Evolutionary conservation across 2,888 invertebrate species (phyloP).

Genomic region (Thymelicus lineola): DNA sequence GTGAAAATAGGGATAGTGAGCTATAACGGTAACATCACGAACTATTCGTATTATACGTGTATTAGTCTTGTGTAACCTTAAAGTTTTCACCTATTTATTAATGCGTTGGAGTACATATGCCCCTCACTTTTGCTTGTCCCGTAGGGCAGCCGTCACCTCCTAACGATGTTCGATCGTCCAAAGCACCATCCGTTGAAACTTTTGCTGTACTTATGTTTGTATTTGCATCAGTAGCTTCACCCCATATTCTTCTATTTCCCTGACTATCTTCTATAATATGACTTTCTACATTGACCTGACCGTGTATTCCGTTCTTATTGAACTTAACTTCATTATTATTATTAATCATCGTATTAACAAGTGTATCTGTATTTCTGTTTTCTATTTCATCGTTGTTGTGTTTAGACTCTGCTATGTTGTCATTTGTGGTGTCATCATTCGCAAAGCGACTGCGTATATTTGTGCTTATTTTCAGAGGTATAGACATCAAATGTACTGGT

Average conservation of each 20-base stretch:
- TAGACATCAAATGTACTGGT: too few relatives aligned
- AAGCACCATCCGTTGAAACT: background rate
- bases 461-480: too few relatives aligned
- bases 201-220: slow-evolving; percentile 4
- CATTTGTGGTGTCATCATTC: background rate
- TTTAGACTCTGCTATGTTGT: background rate
- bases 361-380: background rate
- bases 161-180: slow-evolving; percentile 40
- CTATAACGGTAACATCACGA: too few relatives aligned
- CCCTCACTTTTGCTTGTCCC: slow-evolving; percentile 35
- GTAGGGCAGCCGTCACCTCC: slow-evolving; percentile 38
- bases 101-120: slow-evolving; percentile 23
- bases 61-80: background rate
- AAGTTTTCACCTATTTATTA: slow-evolving; percentile 22
- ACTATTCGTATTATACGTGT: too few relatives aligned
- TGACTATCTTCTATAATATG: background rate
- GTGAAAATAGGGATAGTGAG: too few relatives aligned
- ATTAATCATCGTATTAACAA: slow-evolving; percentile 8
- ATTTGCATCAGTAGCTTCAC: background rate
- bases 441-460: too few relatives aligned
- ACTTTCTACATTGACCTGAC: slow-evolving; percentile 5
- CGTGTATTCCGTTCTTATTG: slow-evolving; percentile 7
- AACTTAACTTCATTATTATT: slow-evolving; percentile 10
- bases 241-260: slow-evolving; percentile 38
- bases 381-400: background rate